Evolutionary conservation across 2,797 vertebrate genomes (phyloP), one percentile per base, ranked within the genome.

Genomic region (Sternarchorhynchus goeldii): DNA sequence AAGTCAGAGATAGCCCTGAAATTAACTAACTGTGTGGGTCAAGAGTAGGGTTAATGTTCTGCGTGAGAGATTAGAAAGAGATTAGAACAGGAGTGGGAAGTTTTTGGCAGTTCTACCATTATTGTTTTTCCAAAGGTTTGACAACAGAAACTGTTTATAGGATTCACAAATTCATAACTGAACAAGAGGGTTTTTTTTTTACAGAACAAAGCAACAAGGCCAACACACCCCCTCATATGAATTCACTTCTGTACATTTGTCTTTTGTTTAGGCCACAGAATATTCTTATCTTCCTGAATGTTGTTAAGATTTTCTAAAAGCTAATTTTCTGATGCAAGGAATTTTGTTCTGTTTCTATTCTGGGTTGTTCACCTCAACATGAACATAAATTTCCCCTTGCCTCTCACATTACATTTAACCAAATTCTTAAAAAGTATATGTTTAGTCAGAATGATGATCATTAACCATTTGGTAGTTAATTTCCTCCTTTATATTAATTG

Each of bases 201-300:
- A 29, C 7, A 72, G 20, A 70, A 56, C 53, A 25, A 62, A 72
- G 68, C 36, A 10, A 53, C 1, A 66, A 53, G 21, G 57, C 58
- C 50, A 70, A 59, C 53, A 65, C 74, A 65, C 20, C 5, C 34
- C 36, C 45, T 50, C 45, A 50, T 45, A 25, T 73, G 25, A 55
- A 56, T 58, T 45, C 45, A 63, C 71, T 65, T 74, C 64, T 75
- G 78, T 62, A 20, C 63, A 73, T 50, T 60, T 80, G 50, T 56
- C 66, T 56, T 56, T 32, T 56, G 58, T 80, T 50, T 55, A 18
- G 78, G 57, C 14, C 39, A 41, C 39, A 41, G 39, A 41, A 41
- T 10, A 41, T 41, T 41, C 39, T 41, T 41, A 41, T 41, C 39
- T 10, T 5, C 39, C 39, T 4, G 39, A 41, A 41, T 41, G 39